Base-by-base conservation (phyloP, 2,797 vertebrate species). In the Chelon auratus region DNA sequence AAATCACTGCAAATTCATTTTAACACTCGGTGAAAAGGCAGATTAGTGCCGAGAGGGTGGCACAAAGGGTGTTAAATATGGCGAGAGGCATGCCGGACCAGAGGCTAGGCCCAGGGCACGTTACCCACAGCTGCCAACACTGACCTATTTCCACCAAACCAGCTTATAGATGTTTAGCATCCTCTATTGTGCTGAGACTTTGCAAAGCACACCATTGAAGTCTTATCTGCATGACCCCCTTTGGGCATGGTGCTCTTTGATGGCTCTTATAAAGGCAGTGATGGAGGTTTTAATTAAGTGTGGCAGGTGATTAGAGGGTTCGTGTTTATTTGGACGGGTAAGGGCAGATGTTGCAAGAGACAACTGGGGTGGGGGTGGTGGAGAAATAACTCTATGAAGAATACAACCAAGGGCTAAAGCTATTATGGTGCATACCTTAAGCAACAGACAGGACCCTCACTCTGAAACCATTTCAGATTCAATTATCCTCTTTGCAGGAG, bases 271-370 rank as follows among this genome's bases (percentile, higher is more conserved):
- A 90, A 94, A 91, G 89, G 94, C 94, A 93, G 92, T 93, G 95
- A 95, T 95, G 91, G 90, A 89, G 92, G 93, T 94, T 95, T 96
- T 97, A 97, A 97, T 96, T 94, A 95, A 96, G 95, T 96, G 95
- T 96, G 95, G 95, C 96, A 95, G 95, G 94, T 95, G 96, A 94
- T 95, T 95, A 95, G 93, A 95, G 92, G 93, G 90, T 71, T 91
- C 72, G 80, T 90, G 95, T 94, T 94, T 92, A 95, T 92, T 92
- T 93, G 93, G 88, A 93, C 89, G 91, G 82, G 68, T 72, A 89
- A 78, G 93, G 92, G 94, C 96, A 97, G 96, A 97, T 97, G 97
- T 95, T 95, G 93, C 93, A 93, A 94, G 94, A 96, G 94, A 94
- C 93, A 72, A 55, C 91, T 92, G 80, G 92, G 92, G 30, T 8